Evolutionary conservation across 2,888 invertebrate genomes (phyloP).

Genomic region (Graphium colonna): DNA sequence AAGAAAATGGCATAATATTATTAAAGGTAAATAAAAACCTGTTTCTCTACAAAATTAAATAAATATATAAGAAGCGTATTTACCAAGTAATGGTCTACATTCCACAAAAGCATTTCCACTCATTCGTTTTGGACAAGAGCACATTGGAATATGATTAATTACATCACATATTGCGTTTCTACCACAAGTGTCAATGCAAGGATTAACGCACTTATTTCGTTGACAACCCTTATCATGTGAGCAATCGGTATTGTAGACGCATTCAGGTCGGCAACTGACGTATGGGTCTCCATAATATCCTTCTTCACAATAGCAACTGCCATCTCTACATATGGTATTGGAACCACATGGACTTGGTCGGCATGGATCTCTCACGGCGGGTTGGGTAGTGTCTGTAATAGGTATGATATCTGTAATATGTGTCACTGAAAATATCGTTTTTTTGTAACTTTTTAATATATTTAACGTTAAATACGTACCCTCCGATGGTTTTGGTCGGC

Average conservation of each 20-base stretch:
- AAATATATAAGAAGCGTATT: slow-evolving; percentile 10
- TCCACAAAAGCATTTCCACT: slow-evolving; percentile 84
- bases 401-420: slow-evolving; percentile 6
- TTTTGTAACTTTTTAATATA: no score
- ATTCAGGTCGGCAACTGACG: slow-evolving; percentile 85
- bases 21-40: not conserved
- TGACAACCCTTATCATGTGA: slow-evolving; percentile 82
- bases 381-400: slow-evolving; percentile 43
- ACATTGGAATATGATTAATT: slow-evolving; percentile 86
- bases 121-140: slow-evolving; percentile 83
- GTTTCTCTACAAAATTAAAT: no score
- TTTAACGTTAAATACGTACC: slow-evolving; percentile 37
- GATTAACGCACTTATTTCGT: slow-evolving; percentile 85
- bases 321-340: slow-evolving; percentile 79
- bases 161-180: slow-evolving; percentile 85
- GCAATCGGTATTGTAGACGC: slow-evolving; percentile 85
- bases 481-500: slow-evolving; percentile 74
- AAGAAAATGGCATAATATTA: no score
- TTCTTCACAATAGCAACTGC: slow-evolving; percentile 79
- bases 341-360: slow-evolving; percentile 83
- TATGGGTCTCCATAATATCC: slow-evolving; percentile 84
- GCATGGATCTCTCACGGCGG: slow-evolving; percentile 71
- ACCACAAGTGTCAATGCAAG: slow-evolving; percentile 86
- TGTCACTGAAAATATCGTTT: no score
- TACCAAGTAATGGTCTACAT: slow-evolving; percentile 79